Base-by-base conservation (phyloP, 2,797 vertebrate species). In the Crax fasciolata region DNA sequence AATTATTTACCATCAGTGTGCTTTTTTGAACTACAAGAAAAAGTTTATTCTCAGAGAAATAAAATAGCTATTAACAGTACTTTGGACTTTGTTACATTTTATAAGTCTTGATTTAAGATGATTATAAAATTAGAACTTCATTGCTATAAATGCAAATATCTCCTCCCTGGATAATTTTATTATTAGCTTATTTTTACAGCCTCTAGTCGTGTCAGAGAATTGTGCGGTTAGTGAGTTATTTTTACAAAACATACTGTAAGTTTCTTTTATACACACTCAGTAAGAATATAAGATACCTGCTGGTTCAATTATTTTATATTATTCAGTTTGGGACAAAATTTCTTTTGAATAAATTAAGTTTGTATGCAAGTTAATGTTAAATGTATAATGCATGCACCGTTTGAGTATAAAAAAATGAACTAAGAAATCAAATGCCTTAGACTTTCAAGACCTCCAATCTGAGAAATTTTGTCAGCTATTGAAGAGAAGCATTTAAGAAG, bases 31-130 rank as follows among this genome's bases (percentile, higher is more conserved):
- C 77, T 59, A 25, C 17, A 63, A 73, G 57, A 75, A 87, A 68
- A 94, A 70, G 71, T 86, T 94, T 95, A 82, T 88, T 96, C 58
- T 75, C 35, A 57, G 46, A 87, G 66, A 96, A 93, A 93, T 86
- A 46, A 78, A 97, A 84, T 18, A 77, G 77, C 74, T 87, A 94
- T 94, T 93, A 94, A 77, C 59, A 85, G 90, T 96, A 91, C 91
- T 88, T 92, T 91, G 17, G 80, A 92, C 68, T 85, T 85, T 84
- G 94, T 96, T 94, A 94, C 14, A 66, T 87, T 96, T 96, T 74
- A 77, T 93, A 94, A 90, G 80, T 84, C 70, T 95, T 97, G 95
- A 96, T 95, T 95, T 94, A 93, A 78, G 79, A 87, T 43, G 25
- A 96, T 93, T 93, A 89, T 94, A 93, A 90, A 95, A 96, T 85